Base-by-base conservation (phyloP, 2,113 vertebrate genomes). In the Pardalotus punctatus region DNA sequence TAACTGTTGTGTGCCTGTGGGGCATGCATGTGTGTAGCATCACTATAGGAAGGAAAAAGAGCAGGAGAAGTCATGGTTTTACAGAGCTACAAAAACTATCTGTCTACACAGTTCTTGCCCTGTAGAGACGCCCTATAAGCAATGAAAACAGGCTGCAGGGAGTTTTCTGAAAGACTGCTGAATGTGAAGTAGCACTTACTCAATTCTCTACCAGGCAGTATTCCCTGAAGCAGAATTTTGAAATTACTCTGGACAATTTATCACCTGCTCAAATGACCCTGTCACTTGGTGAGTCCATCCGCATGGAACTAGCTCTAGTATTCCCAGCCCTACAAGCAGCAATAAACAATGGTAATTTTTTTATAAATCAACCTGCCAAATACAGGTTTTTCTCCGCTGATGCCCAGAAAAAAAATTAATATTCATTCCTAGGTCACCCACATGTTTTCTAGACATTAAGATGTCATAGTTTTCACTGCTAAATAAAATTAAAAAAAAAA, bases 181-280 rank as follows among this genome's bases (percentile, higher is more conserved):
- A 31, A 65, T 42, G 54, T 57, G 47, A 42, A 93, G 27, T 28
- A 90, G 66, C 58, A 77, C 38, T 93, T 85, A 81, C 36, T 79
- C 67, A 73, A 67, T 78, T 66, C 48, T 91, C 40, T 61, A 60
- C 16, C 23, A 93, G 45, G 40, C 53, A 85, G 17, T 57, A 69
- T 50, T 89, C 84, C 67, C 62, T 79, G 31, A 91, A 94, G 66
- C 18, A 79, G 33, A 77, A 58, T 91, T 85, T 69, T 83, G 35
- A 94, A 88, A 94, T 96, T 69, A 85, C 58, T 71, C 62, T 53
- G 71, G 47, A 92, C 82, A 80, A 90, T 95, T 78, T 81, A 90
- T 93, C 74, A 80, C 66, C 78, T 85, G 25, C 21, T 29, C 54
- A 93, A 93, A 88, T n/a, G 66, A 91, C 61, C 62, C 58, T 80